phyloP scores from a whole-genome alignment of 2,888 invertebrate species.

The Trypoxylon attenuatum region DNA sequence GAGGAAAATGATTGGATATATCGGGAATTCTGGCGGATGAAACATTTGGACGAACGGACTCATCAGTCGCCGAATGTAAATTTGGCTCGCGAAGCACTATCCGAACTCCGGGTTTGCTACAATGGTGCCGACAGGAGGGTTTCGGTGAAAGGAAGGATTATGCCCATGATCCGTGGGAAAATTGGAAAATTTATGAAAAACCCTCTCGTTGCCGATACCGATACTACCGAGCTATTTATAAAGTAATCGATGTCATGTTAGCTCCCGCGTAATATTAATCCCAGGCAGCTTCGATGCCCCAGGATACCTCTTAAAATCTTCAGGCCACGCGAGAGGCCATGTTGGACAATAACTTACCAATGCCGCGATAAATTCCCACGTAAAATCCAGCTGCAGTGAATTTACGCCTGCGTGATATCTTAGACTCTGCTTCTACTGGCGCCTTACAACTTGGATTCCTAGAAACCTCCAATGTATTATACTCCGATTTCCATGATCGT shows the following conservation, averaged over 20 bases:
- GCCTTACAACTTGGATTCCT: no score
- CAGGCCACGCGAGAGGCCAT: constrained; percentile 44
- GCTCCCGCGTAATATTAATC: constrained; percentile 59
- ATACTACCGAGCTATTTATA: constrained; percentile 26
- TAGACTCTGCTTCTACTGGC: constrained; percentile 43
- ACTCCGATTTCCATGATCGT: no score
- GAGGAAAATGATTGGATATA: no score
- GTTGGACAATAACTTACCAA: constrained; percentile 65
- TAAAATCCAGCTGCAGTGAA: constrained; percentile 69
- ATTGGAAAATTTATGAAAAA: constrained; percentile 44
- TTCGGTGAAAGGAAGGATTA: constrained; percentile 38
- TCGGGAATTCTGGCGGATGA: not conserved
- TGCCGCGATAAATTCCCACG: constrained; percentile 66
- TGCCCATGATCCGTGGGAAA: constrained; percentile 16
- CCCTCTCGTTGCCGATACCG: constrained; percentile 24
- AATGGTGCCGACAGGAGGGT: constrained; percentile 32
- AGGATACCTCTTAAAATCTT: constrained; percentile 19
- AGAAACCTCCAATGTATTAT: no score
- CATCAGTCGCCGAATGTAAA: constrained; percentile 37
- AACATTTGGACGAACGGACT: constrained; percentile 21
- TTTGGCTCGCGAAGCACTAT: constrained; percentile 23
- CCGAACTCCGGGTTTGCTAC: constrained; percentile 31
- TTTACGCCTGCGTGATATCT: constrained; percentile 62
- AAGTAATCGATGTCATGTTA: constrained; percentile 45
- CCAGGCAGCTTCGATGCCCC: constrained; percentile 48